Conservation (phyloP, 2,113 vertebrate genomes). For the Ia io region DNA sequence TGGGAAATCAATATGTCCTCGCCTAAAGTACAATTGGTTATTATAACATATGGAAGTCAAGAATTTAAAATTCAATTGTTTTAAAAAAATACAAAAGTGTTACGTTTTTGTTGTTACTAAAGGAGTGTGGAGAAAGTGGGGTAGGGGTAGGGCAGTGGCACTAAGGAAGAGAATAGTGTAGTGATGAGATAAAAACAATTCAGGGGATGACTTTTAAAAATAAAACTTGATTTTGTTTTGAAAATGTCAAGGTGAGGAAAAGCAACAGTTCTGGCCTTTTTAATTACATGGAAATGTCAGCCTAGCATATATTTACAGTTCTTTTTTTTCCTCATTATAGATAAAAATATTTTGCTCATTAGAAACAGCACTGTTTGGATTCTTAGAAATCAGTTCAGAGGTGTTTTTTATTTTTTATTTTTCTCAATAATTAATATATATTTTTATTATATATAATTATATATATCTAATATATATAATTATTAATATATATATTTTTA, state of each 20-base stretch:
- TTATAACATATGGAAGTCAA: neutral
- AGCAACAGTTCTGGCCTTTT: conserved; percentile 51
- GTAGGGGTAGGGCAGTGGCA: neutral
- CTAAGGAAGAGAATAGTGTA: neutral
- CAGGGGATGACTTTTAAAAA: conserved; percentile 30
- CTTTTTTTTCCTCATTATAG: conserved; percentile 22
- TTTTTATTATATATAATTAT: too few species aligned
- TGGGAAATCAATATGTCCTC: neutral
- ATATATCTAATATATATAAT: too few species aligned
- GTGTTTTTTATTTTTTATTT: neutral
- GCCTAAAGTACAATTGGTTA: neutral
- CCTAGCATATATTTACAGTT: conserved; percentile 30
- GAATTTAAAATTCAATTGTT: neutral
- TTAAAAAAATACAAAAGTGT: neutral
- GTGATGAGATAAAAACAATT: conserved; percentile 10
- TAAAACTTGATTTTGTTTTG: conserved; percentile 61
- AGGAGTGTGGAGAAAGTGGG: neutral
- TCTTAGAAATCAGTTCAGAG: neutral
- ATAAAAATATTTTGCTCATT: conserved; percentile 58
- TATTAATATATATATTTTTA: too few species aligned
- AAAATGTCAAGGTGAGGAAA: conserved; percentile 59
- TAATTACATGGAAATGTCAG: conserved; percentile 57
- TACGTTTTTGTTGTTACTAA: neutral
- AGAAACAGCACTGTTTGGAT: neutral
- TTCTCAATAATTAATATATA: neutral